Percentiles rank a stretch among this genome's conserved stretches.
Evolutionary conservation across 2,113 vertebrate genomes (phyloP).

Genomic region (Casuarius casuarius): DNA sequence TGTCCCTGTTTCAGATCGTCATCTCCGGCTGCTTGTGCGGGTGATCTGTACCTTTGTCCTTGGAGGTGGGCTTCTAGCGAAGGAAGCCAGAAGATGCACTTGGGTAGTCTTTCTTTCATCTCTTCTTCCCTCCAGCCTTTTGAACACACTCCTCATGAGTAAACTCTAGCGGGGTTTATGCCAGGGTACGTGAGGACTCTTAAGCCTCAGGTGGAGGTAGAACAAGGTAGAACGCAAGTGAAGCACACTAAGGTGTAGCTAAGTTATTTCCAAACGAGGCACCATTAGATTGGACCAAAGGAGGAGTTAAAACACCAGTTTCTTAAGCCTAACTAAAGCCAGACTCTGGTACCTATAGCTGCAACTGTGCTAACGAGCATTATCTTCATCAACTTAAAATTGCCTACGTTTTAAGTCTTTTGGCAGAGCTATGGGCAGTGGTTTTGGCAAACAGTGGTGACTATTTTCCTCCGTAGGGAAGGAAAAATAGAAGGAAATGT

Average conservation of each 20-base stretch:
- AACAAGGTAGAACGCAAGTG: neutral
- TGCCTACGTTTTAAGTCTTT: neutral
- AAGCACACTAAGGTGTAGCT: neutral
- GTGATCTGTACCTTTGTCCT: neutral
- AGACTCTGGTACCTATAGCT: fast-evolving
- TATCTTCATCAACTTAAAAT: neutral
- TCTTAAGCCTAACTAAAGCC: neutral
- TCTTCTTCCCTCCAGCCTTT: neutral
- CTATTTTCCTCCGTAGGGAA: neutral
- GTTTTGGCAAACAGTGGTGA: neutral
- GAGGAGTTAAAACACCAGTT: neutral
- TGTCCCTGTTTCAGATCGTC: neutral
- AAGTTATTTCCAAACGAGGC: neutral
- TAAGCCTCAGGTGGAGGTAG: fast-evolving
- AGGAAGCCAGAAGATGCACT: neutral
- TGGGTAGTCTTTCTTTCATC: neutral
- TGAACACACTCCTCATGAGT: neutral
- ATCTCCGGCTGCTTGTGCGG: neutral
- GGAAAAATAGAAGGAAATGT: too few relatives aligned
- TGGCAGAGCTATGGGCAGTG: neutral
- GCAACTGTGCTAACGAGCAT: fast-evolving
- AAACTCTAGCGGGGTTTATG: neutral
- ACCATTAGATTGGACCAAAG: too few relatives aligned
- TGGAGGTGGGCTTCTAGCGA: neutral
- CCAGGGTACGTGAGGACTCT: neutral